Evolutionary conservation across 64 coral and sea anemone species (phyloP), one percentile per base, ranked within the genome.

Genomic region (Dendronephthya gigantea): DNA sequence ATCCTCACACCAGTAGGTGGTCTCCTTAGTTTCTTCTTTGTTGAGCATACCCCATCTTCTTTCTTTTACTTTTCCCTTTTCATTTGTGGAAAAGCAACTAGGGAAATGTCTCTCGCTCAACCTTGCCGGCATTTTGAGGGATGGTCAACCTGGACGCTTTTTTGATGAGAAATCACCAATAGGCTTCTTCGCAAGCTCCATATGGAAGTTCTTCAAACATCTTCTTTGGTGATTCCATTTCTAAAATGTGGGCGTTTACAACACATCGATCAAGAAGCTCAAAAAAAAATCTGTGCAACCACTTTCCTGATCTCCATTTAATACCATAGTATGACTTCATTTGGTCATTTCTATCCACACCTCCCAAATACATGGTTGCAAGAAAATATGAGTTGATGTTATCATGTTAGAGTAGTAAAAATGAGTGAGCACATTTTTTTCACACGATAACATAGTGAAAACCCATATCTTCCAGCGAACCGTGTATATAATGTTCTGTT

Each of bases 281-380:
- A 75, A 75, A 75, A 34, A 75, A 17, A 9, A 32, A 6, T 75
- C 69, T 75, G 17, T 75, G 69, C 69, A 25, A 75, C 69, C n/a
- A 75, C 3, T 29, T 75, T 75, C 9, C 5, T 75, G 69, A 75
- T 75, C 9, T 17, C 66, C 66, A 75, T 16, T 38, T 75, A 30
- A 75, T 75, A 4, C 69, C 69, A 34, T 17, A 75, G 69, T 17
- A 75, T 75, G 66, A 70, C 66, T 70, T 70, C 19, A 70, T 70
- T 32, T 70, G 66, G 23, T 0, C n/a, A 75, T 75, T 75, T 34
- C 69, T 9, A 27, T 75, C 69, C 4, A 75, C 69, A 27, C 69
- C 69, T 75, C 69, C 69, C 69, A 75, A 33, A 75, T 75, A 75
- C 25, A n/a, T n/a, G n/a, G n/a, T n/a, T n/a, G n/a, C n/a, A n/a